These are phyloP conservation scores for Styela plicata DNA, from an alignment of 23 tunicate genomes.

Conservation along the genomic window DNA sequence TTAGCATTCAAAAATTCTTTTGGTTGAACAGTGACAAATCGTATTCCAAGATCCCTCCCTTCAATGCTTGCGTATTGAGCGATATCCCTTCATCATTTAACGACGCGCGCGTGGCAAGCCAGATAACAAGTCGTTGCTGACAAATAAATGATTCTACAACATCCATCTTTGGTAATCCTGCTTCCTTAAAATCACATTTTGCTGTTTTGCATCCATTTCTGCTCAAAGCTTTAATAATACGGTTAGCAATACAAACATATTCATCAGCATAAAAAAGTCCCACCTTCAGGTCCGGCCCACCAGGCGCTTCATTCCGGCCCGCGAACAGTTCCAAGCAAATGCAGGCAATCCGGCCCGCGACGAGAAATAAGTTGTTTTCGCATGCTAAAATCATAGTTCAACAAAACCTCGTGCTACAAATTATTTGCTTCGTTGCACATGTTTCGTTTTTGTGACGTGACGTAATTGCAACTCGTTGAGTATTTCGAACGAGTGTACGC, in stretches of 20 bases:
- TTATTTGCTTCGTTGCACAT: too few species aligned
- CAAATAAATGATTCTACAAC: background rate
- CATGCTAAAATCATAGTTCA: too few species aligned
- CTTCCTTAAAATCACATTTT: background rate
- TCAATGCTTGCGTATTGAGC: background rate
- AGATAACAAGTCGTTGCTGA: background rate
- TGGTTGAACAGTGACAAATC: background rate
- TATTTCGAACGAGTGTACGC: too few species aligned
- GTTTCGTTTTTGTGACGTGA: too few species aligned
- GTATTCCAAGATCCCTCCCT: background rate
- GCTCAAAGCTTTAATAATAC: background rate
- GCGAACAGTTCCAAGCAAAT: too few species aligned
- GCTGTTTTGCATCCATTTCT: background rate
- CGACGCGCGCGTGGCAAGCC: background rate
- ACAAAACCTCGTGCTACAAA: too few species aligned
- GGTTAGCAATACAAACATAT: background rate
- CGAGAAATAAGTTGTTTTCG: too few species aligned
- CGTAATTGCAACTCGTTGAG: too few species aligned
- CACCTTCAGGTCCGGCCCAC: too few species aligned
- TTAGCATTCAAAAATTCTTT: background rate
- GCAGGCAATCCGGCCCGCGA: too few species aligned
- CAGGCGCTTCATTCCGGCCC: too few species aligned
- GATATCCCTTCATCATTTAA: background rate
- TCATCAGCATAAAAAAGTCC: background rate
- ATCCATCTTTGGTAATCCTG: background rate